Conservation (phyloP, 1,140 invertebrate species). For the Drosophila auraria region DNA sequence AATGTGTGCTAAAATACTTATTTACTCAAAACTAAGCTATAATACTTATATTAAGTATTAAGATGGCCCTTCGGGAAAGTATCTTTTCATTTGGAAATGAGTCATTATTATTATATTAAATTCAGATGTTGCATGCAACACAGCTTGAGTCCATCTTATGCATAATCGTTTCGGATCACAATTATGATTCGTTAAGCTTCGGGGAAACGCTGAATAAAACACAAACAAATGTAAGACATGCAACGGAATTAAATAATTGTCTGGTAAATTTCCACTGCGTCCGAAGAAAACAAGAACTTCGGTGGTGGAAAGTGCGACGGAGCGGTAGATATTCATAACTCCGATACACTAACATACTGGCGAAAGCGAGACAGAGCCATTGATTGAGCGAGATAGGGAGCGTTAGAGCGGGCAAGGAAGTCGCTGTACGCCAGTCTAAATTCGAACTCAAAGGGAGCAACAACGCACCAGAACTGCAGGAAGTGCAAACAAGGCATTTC, state of each 20-base stretch:
- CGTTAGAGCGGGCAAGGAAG: background rate
- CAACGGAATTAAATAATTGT: constrained; percentile 20
- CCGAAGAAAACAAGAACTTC: background rate
- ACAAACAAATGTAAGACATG: constrained; percentile 15
- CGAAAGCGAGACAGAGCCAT: constrained; percentile 1
- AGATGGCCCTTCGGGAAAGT: too few relatives aligned
- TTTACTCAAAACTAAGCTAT: too few relatives aligned
- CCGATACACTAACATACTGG: constrained; percentile 2
- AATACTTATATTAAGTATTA: too few relatives aligned
- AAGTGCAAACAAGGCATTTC: constrained; percentile 23
- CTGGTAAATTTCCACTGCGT: constrained; percentile 46
- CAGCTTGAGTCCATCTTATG: background rate
- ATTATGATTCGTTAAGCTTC: background rate
- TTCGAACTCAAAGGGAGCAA: constrained; percentile 5
- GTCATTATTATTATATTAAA: background rate
- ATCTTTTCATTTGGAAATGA: background rate
- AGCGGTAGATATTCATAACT: constrained; percentile 23
- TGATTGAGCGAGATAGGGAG: background rate
- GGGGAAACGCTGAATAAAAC: too few relatives aligned
- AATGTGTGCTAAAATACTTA: too few relatives aligned
- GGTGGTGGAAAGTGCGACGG: constrained; percentile 21
- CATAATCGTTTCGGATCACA: background rate
- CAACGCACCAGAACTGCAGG: constrained; percentile 25
- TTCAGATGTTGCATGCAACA: background rate
- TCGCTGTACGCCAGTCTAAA: constrained; percentile 9